phyloP scores from a whole-genome alignment of 2,888 invertebrate species.

The Dexiosoma caninum region DNA sequence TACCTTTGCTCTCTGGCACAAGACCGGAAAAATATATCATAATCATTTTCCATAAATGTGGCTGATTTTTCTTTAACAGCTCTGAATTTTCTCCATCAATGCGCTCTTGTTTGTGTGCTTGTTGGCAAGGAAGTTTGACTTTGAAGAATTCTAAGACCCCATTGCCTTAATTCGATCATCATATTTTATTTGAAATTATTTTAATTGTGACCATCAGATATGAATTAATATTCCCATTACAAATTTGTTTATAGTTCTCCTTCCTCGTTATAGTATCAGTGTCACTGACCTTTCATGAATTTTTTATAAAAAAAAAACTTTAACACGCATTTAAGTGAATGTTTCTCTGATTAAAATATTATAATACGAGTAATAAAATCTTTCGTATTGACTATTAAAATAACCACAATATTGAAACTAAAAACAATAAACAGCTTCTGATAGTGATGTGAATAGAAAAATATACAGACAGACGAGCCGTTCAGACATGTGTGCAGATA shows the following conservation, averaged over 20 bases:
- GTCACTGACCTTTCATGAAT: conserved; percentile 17
- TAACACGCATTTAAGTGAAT: neutral
- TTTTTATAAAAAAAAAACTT: neutral
- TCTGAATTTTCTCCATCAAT: too few relatives aligned
- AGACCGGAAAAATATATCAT: too few relatives aligned
- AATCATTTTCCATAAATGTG: too few relatives aligned
- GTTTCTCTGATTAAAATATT: conserved; percentile 9
- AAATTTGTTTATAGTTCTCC: neutral
- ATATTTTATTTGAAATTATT: too few relatives aligned
- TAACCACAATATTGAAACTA: conserved; percentile 36
- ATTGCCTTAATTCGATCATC: too few relatives aligned
- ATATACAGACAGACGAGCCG: neutral
- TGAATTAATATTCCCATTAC: too few relatives aligned
- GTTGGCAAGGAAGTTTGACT: too few relatives aligned
- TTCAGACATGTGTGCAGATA: neutral
- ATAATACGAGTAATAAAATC: neutral
- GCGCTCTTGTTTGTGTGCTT: too few relatives aligned
- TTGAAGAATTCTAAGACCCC: too few relatives aligned
- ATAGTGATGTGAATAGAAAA: conserved; percentile 25
- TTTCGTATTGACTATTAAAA: neutral
- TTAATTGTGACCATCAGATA: too few relatives aligned
- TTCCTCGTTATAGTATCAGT: neutral
- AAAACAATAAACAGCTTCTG: conserved; percentile 27
- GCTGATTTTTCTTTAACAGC: too few relatives aligned
- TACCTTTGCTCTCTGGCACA: too few relatives aligned